Percentiles rank a stretch among this genome's conserved stretches.
phyloP scores from a whole-genome alignment of 2,797 vertebrate genomes.

The Sandelia bainsii region DNA sequence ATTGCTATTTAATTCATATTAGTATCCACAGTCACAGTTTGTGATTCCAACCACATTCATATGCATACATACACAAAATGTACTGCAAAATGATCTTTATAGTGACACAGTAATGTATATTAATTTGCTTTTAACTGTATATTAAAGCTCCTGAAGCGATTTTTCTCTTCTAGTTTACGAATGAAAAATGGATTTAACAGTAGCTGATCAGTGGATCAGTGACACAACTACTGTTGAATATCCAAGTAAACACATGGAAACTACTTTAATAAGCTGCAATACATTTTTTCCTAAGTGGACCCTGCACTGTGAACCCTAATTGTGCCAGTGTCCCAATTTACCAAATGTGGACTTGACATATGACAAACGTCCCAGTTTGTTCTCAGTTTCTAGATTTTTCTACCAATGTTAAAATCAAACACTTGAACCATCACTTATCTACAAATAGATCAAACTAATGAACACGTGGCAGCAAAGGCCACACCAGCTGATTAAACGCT shows the following conservation, averaged over 20 bases:
- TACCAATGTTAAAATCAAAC: constrained; percentile 40
- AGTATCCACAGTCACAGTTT: neutral
- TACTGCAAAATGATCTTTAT: neutral
- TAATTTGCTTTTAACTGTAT: neutral
- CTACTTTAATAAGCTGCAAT: constrained; percentile 30
- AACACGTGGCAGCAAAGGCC: constrained; percentile 50
- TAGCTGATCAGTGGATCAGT: neutral
- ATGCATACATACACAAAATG: constrained; percentile 1
- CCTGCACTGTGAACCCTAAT: constrained; percentile 19
- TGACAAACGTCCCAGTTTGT: constrained; percentile 46
- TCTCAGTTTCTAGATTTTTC: constrained; percentile 28
- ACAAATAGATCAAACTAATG: constrained; percentile 57
- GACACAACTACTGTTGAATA: neutral
- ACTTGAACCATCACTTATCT: constrained; percentile 51
- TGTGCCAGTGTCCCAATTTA: constrained; percentile 16
- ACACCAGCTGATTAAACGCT: constrained; percentile 43
- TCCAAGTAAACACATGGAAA: constrained; percentile 6
- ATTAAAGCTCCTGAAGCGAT: constrained; percentile 4
- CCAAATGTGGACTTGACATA: constrained; percentile 4
- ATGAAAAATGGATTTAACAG: neutral
- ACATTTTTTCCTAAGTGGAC: neutral
- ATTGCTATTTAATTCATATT: neutral
- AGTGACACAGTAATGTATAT: neutral
- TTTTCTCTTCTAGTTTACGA: neutral
- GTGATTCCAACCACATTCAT: neutral